Percentiles rank a stretch among this genome's conserved stretches.
Conservation (phyloP, 2,797 vertebrate genomes). For the Amblyopsis hoosieri region DNA sequence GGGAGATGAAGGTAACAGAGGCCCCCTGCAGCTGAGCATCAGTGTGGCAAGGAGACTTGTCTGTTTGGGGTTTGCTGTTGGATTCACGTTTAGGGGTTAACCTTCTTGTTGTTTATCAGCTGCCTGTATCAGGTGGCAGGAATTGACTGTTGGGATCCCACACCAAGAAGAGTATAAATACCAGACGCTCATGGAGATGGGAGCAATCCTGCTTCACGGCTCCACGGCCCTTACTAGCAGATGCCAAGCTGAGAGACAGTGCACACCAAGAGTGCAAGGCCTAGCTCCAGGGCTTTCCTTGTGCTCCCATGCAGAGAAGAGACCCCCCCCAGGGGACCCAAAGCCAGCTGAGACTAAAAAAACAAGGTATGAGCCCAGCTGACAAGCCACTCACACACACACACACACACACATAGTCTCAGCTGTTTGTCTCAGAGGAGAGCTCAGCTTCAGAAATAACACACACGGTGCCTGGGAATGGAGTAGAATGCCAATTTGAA, state of each 20-base stretch:
- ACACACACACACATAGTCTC: constrained; percentile 66
- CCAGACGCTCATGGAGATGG: constrained; percentile 46
- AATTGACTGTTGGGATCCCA: constrained; percentile 75
- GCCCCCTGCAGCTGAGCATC: constrained; percentile 50
- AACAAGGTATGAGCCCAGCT: constrained; percentile 83
- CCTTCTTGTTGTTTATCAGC: constrained; percentile 74
- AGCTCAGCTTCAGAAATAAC: constrained; percentile 52
- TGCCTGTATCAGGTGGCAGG: constrained; percentile 76
- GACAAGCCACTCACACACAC: constrained; percentile 51
- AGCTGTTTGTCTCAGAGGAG: constrained; percentile 73
- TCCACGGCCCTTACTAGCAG: constrained; percentile 58
- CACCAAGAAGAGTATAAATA: constrained; percentile 77
- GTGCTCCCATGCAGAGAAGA: constrained; percentile 75
- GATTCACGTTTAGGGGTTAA: constrained; percentile 50
- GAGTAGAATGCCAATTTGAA: constrained; percentile 49
- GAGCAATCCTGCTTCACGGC: constrained; percentile 61
- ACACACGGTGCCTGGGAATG: constrained; percentile 48
- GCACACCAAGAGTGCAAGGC: constrained; percentile 29
- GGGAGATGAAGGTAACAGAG: constrained; percentile 45
- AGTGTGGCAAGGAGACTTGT: constrained; percentile 51
- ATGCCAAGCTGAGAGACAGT: constrained; percentile 43
- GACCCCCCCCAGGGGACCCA: constrained; percentile 69
- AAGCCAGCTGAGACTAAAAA: constrained; percentile 81
- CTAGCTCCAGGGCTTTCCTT: constrained; percentile 68
- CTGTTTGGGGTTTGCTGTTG: constrained; percentile 15